Base-by-base conservation (phyloP, 2,797 vertebrate genomes). In the Chelonia mydas region DNA sequence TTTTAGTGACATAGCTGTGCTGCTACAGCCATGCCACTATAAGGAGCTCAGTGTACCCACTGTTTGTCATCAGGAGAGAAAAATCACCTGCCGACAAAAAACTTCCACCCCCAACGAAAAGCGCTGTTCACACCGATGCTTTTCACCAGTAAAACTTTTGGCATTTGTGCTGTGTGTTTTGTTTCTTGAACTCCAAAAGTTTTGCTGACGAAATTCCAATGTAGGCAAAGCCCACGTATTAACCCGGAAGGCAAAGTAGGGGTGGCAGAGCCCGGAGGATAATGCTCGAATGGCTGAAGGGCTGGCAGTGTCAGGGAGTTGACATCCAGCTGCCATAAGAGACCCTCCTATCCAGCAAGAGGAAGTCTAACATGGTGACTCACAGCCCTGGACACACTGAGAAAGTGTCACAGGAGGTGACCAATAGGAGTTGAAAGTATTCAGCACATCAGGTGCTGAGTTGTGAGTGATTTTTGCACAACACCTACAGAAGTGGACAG, bases 381-480 rank as follows among this genome's bases (percentile, higher is more conserved):
- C 21, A 6, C 65, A 72, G n/a, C 41, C 21, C 21, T 72, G 37
- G 68, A 72, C 10, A 33, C 23, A 19, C 68, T 41, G 37, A 72
- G n/a, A 72, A 41, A 72, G 37, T 72, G 37, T 72, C 68, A 41
- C n/a, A 72, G n/a, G n/a, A 72, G 37, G 17, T 41, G n/a, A 72
- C 5, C 68, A 72, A 77, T 90, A 47, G 0, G 10, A 94, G 77
- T 81, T 28, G 95, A 91, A 94, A 96, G 88, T 93, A 96, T 88
- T 97, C 88, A 93, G 57, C 49, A 50, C 90, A 91, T 89, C 59
- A 3, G 0, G 21, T 10, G 28, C 53, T 31, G 51, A 81, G 57
- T 65, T 55, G n/a, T 59, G 86, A 82, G 92, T 88, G 92, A 81
- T 90, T 96, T 93, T 88, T 90, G 83, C 90, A 82, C 72, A n/a